phyloP scores from a whole-genome alignment of 2,797 vertebrate genomes.

The Myioborus melanocephalus region DNA sequence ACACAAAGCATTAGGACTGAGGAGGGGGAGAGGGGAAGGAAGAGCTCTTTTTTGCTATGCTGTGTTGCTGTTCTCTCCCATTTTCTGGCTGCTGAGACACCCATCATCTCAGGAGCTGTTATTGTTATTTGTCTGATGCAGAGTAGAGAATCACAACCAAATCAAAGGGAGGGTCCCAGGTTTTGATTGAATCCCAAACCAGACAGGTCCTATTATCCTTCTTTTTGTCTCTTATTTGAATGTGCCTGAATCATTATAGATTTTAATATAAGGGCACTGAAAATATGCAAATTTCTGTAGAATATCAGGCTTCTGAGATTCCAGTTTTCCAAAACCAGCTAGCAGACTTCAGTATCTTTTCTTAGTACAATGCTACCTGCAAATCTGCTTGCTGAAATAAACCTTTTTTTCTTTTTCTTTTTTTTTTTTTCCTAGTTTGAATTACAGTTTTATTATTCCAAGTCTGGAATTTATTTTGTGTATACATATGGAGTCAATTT shows the following conservation, averaged over 20 bases:
- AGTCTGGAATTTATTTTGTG: not conserved
- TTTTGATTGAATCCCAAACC: constrained; percentile 34
- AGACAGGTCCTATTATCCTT: constrained; percentile 38
- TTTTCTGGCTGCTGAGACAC: not conserved
- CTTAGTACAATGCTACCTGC: not conserved
- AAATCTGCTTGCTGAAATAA: not conserved
- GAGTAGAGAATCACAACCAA: not conserved
- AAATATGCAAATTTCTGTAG: constrained; percentile 19
- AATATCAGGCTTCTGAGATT: not conserved
- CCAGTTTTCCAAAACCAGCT: not conserved
- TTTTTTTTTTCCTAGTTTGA: not conserved
- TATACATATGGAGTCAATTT: not conserved
- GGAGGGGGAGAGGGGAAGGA: not conserved
- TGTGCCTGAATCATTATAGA: not conserved
- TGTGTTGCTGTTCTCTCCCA: not conserved
- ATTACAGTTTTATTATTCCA: not conserved
- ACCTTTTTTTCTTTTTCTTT: no score
- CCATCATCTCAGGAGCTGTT: not conserved
- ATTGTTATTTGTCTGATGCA: not conserved
- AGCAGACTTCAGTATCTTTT: not conserved
- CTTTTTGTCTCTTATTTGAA: constrained; percentile 45
- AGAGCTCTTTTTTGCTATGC: not conserved
- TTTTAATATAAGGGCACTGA: not conserved
- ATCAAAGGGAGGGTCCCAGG: not conserved
- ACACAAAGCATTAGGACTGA: not conserved